These are phyloP conservation scores for Ataeniobius toweri DNA, from an alignment of 2,797 vertebrate genomes.

Conservation along the genomic window DNA sequence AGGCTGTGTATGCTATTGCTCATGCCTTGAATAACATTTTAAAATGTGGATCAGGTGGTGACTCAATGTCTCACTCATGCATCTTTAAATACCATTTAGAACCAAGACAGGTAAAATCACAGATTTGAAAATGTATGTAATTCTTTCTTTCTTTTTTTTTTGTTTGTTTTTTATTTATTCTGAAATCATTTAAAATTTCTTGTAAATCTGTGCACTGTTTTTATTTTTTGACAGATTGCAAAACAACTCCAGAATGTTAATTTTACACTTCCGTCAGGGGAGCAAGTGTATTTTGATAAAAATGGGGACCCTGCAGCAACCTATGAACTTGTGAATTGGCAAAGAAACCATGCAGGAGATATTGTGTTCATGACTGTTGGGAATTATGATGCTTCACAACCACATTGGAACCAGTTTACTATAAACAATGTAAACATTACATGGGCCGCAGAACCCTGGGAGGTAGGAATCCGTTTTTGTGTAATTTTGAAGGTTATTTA, in stretches of 20 bases:
- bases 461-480: constrained; percentile 36
- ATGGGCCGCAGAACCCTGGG: constrained; percentile 64
- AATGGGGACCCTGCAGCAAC: constrained; percentile 77
- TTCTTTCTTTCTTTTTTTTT: background rate
- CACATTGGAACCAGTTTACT: constrained; percentile 68
- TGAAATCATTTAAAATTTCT: background rate
- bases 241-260: constrained; percentile 70
- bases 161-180: background rate
- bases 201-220: background rate
- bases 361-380: constrained; percentile 72
- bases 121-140: background rate
- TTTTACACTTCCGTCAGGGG: constrained; percentile 73
- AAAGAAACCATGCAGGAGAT: constrained; percentile 65
- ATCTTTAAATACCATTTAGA: constrained; percentile 45
- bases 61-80: constrained; percentile 44
- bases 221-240: constrained; percentile 50
- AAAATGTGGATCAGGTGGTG: constrained; percentile 50
- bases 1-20: constrained; percentile 78
- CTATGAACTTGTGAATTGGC: constrained; percentile 83
- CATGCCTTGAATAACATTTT: constrained; percentile 70
- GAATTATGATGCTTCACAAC: constrained; percentile 74
- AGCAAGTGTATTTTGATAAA: constrained; percentile 73
- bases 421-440: constrained; percentile 69
- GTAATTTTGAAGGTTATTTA: background rate
- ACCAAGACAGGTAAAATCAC: constrained; percentile 61